Evolutionary conservation across 2,888 invertebrate species (phyloP), one percentile per base, ranked within the genome.

Genomic region (Leptinotarsa juncta): DNA sequence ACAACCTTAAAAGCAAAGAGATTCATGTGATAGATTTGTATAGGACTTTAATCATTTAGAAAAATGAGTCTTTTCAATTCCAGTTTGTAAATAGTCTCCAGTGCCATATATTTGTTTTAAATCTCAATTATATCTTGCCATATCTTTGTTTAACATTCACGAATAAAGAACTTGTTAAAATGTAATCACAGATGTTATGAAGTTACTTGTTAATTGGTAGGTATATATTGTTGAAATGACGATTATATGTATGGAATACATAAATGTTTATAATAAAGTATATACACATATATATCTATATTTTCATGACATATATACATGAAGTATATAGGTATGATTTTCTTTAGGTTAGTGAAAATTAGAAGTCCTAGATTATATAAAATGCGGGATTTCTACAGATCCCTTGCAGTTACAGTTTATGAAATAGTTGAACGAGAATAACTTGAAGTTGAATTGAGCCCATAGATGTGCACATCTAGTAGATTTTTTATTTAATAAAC

Each of bases 101-200:
- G 82, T 82, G 82, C 82, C 82, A 82, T 82, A 82, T 80, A 77
- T 82, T 42, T 42, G 10, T 42, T 79, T 79, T 75, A 76, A 78
- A 71, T 75, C 70, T 77, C 75, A 72, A 74, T 71, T 73, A 65
- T 75, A 76, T 81, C 82, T 82, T 82, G 82, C 82, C 82, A 82
- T 82, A 79, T 76, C 42, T 73, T 74, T 71, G 26, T 69, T 75
- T 23, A 65, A 66, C 66, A 72, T 67, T 72, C 72, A 72, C 74
- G 50, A 68, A 70, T 53, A 68, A 72, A 60, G 50, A 72, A 76
- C 67, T 68, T 76, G 75, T 69, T 65, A 70, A 69, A 75, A 72
- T 73, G 71, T 65, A 72, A 75, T 74, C 70, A 60, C 65, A 57
- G 68, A 76, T 74, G 72, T 74, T 73, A 75, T 57, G 77, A 79